These are phyloP conservation scores for Physella acuta DNA, from an alignment of 1,140 invertebrate species.

Conservation along the genomic window DNA sequence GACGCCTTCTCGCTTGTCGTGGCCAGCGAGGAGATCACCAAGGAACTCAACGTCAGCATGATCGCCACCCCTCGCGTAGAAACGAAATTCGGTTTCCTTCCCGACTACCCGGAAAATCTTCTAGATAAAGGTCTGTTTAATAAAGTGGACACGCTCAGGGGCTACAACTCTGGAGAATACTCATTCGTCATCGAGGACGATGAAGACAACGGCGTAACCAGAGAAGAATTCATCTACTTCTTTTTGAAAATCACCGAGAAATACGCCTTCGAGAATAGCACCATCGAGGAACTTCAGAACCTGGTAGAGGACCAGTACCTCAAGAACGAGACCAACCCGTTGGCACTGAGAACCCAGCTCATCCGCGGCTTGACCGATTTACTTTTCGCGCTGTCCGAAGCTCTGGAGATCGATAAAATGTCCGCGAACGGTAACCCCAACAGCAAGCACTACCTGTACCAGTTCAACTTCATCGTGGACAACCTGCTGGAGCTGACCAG, in stretches of 20 bases:
- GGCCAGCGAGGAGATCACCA: not conserved
- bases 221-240: not conserved
- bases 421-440: not conserved
- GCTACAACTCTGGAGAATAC: constrained; percentile 16
- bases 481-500: not conserved
- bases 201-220: constrained; percentile 2
- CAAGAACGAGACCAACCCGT: not conserved
- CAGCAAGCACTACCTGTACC: not conserved
- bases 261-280: not conserved
- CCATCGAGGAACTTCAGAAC: not conserved
- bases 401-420: not conserved
- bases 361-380: not conserved
- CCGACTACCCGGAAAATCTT: constrained; percentile 4
- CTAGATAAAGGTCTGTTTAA: constrained; percentile 1
- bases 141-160: constrained; percentile 14
- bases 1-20: not conserved
- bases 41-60: not conserved
- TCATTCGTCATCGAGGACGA: not conserved
- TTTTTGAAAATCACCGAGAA: not conserved
- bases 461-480: not conserved
- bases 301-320: not conserved
- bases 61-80: constrained; percentile 9
- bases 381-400: not conserved
- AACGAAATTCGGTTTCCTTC: constrained; percentile 19
- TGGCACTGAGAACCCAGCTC: not conserved